A percentile compares a stretch with the other conserved stretches of the same genome.
phyloP scores from a whole-genome alignment of 2,888 invertebrate species.

The Polydesmus complanatus region DNA sequence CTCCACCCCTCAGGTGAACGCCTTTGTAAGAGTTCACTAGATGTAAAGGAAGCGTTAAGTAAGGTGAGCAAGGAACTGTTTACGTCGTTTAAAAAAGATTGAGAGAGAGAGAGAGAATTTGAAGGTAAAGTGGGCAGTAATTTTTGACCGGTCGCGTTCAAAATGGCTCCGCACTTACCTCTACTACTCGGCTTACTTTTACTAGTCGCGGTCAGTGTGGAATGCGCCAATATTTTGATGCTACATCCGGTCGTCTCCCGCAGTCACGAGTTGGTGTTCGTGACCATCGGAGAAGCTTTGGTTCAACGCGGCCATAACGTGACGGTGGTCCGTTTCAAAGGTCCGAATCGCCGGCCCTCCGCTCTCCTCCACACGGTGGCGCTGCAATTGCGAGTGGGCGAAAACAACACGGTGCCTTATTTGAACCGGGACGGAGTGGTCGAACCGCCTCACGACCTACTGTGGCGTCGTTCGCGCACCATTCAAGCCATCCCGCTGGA shows the following conservation, averaged over 20 bases:
- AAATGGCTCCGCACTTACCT: too few relatives aligned
- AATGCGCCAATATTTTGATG: conserved; percentile 23
- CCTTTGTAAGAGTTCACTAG: too few relatives aligned
- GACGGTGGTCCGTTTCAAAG: conserved; percentile 23
- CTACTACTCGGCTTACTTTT: too few relatives aligned
- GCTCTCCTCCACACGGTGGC: conserved; percentile 18
- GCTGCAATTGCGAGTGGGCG: conserved; percentile 18
- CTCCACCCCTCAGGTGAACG: too few relatives aligned
- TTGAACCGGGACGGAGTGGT: conserved; percentile 19
- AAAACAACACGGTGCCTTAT: conserved; percentile 18
- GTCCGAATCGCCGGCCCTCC: conserved; percentile 14
- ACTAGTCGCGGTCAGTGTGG: conserved; percentile 23
- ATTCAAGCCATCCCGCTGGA: conserved; percentile 20
- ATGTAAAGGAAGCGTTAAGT: too few relatives aligned
- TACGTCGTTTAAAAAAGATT: too few relatives aligned
- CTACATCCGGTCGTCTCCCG: conserved; percentile 27
- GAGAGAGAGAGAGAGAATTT: too few relatives aligned
- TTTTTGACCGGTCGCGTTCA: too few relatives aligned
- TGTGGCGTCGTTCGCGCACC: conserved; percentile 17
- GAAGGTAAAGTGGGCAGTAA: too few relatives aligned
- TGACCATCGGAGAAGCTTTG: conserved; percentile 24
- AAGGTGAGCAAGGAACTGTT: too few relatives aligned
- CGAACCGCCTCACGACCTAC: conserved; percentile 19
- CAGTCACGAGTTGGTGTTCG: conserved; percentile 26
- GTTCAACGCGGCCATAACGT: conserved; percentile 25